These are phyloP conservation scores for Leptinotarsa undecemlineata DNA, from an alignment of 1,140 invertebrate species.

Conservation along the genomic window DNA sequence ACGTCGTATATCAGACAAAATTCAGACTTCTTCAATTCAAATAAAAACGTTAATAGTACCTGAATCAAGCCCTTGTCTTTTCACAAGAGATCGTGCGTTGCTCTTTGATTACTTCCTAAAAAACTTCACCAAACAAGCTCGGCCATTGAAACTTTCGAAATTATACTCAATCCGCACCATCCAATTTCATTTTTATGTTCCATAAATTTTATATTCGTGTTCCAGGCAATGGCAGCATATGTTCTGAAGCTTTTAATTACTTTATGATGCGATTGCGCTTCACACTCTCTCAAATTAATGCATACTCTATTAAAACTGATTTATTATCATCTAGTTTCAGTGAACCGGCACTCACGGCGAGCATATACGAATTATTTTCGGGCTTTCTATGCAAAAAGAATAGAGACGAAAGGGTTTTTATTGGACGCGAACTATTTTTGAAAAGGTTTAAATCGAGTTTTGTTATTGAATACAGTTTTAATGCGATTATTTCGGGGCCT, in stretches of 20 bases:
- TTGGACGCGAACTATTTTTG: not conserved
- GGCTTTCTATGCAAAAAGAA: not conserved
- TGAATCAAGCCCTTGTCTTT: too few species aligned
- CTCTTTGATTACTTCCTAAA: not conserved
- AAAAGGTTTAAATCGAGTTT: not conserved
- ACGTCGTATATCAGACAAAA: too few species aligned
- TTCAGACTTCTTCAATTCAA: too few species aligned
- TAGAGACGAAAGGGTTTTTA: not conserved
- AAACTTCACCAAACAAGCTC: not conserved
- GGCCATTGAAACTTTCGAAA: not conserved
- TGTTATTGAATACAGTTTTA: not conserved
- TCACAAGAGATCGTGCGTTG: too few species aligned
- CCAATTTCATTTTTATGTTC: constrained; percentile 4
- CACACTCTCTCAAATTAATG: not conserved
- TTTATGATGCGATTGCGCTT: constrained; percentile 7
- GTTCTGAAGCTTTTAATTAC: not conserved
- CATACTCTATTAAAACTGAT: too few species aligned
- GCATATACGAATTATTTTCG: not conserved
- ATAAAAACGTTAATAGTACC: too few species aligned
- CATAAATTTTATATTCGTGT: constrained; percentile 1
- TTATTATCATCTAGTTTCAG: not conserved
- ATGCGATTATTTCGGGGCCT: not conserved
- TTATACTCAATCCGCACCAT: constrained; percentile 5
- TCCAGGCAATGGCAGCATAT: not conserved
- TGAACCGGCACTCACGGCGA: not conserved